Conservation (phyloP, 2,113 vertebrate species). For the Sterna hirundo region DNA sequence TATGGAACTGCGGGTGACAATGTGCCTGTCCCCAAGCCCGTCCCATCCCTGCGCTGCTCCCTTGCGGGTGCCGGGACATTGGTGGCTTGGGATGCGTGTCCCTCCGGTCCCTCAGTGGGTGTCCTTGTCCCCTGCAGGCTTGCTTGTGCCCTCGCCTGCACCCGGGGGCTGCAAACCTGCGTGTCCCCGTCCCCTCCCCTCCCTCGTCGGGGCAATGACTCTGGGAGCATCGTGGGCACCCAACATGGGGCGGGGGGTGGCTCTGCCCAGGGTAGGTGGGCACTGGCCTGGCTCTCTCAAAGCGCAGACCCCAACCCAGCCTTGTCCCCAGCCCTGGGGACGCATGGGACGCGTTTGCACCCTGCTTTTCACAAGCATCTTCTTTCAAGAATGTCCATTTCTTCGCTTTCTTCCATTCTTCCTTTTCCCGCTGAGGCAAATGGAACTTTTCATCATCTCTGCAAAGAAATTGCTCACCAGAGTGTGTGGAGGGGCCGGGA, state of each 20-base stretch:
- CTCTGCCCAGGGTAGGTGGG: background rate
- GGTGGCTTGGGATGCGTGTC: background rate
- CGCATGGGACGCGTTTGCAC: rapidly evolving
- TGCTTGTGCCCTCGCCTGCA: background rate
- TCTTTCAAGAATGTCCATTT: background rate
- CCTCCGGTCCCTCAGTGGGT: rapidly evolving
- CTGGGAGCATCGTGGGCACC: background rate
- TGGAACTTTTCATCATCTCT: background rate
- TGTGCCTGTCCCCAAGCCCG: background rate
- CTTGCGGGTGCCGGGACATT: rapidly evolving
- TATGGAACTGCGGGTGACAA: background rate
- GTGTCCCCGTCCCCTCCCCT: background rate
- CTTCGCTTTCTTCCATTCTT: background rate
- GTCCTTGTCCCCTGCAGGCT: background rate
- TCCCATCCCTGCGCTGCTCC: background rate
- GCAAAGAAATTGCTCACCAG: background rate
- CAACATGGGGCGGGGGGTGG: rapidly evolving
- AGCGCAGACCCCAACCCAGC: background rate
- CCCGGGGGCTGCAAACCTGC: background rate
- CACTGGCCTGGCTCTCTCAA: rapidly evolving
- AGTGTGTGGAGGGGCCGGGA: background rate
- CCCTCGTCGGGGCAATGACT: background rate
- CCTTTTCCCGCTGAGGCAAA: background rate
- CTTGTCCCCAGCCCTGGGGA: background rate
- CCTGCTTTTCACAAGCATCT: rapidly evolving